Evolutionary conservation across 2,888 invertebrate species (phyloP).

Genomic region (Sceliomorpha sp.): DNA sequence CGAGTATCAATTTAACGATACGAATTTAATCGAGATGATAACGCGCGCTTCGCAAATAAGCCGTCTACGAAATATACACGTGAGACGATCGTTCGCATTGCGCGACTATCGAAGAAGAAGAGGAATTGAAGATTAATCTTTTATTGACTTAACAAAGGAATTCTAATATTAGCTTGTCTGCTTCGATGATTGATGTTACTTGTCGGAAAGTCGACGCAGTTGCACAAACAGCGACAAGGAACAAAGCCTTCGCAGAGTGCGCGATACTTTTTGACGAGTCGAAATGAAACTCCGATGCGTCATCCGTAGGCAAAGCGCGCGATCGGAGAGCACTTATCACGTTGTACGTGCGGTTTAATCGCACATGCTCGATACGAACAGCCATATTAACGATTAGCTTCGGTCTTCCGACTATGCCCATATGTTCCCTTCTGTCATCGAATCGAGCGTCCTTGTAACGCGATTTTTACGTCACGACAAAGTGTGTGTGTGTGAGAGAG

Average conservation of each 20-base stretch:
- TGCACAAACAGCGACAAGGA: not conserved
- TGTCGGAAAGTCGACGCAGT: not conserved
- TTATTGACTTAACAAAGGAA: too few relatives aligned
- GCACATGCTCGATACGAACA: constrained; percentile 29
- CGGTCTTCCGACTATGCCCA: constrained; percentile 32
- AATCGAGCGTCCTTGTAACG: constrained; percentile 41
- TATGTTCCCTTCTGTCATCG: constrained; percentile 35
- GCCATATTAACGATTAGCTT: constrained; percentile 46
- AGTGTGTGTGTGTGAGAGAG: too few relatives aligned
- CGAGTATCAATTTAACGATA: too few relatives aligned
- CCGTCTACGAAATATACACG: too few relatives aligned
- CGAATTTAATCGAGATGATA: too few relatives aligned
- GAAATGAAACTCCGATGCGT: constrained; percentile 16
- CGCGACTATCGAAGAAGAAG: too few relatives aligned
- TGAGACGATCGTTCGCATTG: too few relatives aligned
- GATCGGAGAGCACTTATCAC: constrained; percentile 39
- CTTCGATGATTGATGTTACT: not conserved
- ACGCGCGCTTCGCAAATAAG: too few relatives aligned
- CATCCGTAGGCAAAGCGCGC: constrained; percentile 14
- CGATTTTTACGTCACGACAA: constrained; percentile 40
- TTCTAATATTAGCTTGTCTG: not conserved
- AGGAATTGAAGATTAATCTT: too few relatives aligned
- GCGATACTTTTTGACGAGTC: constrained; percentile 16
- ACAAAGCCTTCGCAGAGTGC: not conserved
- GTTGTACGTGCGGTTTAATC: constrained; percentile 27